Evolutionary conservation across 2,113 vertebrate species (phyloP).

Genomic region (Brevimyrus niger): DNA sequence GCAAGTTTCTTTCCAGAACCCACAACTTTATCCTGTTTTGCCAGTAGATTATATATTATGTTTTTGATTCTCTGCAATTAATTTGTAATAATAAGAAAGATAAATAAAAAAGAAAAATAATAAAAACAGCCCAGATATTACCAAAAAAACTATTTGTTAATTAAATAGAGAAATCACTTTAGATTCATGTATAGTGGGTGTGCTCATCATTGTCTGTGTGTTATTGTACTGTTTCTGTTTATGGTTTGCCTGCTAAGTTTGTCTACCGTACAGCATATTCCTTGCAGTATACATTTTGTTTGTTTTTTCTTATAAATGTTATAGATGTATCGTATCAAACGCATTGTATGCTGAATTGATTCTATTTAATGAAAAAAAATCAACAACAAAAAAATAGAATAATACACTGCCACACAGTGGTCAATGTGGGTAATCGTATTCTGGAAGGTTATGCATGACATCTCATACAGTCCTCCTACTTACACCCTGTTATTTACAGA

Average conservation of each 20-base stretch:
- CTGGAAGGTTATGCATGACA: neutral
- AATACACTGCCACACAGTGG: constrained; percentile 18
- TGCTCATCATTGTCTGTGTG: neutral
- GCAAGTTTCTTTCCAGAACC: neutral
- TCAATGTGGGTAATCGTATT: neutral
- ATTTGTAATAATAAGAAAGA: neutral
- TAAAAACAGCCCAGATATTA: neutral
- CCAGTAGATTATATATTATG: neutral
- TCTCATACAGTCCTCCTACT: neutral
- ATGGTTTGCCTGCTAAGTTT: neutral
- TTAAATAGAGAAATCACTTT: neutral
- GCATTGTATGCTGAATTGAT: neutral
- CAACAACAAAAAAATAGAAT: neutral
- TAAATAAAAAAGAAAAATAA: too few relatives aligned
- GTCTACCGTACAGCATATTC: neutral
- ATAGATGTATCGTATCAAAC: neutral
- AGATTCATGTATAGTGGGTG: neutral
- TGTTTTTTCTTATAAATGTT: neutral
- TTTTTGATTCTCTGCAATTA: neutral
- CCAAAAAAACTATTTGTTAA: neutral
- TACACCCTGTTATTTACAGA: neutral
- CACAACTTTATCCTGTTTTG: neutral
- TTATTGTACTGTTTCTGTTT: neutral
- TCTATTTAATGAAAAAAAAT: neutral
- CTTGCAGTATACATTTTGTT: neutral